A percentile compares a stretch with the other conserved stretches of the same genome.
Conservation (phyloP, 1,140 invertebrate genomes). For the Anadara kagoshimensis region DNA sequence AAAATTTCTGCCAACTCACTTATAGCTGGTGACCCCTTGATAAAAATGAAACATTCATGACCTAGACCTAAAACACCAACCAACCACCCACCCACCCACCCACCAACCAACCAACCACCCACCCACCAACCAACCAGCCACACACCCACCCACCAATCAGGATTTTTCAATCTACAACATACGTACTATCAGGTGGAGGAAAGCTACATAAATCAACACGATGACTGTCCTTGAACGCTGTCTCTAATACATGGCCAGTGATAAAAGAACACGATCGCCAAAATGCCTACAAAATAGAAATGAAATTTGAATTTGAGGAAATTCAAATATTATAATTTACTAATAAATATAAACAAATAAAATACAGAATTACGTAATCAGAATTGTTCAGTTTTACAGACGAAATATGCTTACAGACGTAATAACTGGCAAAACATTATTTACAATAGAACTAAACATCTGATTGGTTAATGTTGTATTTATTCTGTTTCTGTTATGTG, state of each 20-base stretch:
- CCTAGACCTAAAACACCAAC: too few species aligned
- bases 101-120: too few species aligned
- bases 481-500: too few species aligned
- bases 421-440: not conserved
- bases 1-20: too few species aligned
- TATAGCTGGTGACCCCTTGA: too few species aligned
- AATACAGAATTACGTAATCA: too few species aligned
- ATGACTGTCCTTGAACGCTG: slow-evolving; percentile 87
- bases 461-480: not conserved
- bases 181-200: slow-evolving; percentile 84
- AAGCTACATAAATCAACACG: slow-evolving; percentile 88
- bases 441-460: not conserved
- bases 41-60: too few species aligned
- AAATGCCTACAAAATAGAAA: slow-evolving; percentile 78
- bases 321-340: too few species aligned
- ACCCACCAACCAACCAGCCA: too few species aligned
- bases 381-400: not conserved
- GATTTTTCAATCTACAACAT: not conserved
- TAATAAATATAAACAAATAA: too few species aligned
- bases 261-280: slow-evolving; percentile 94
- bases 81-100: too few species aligned
- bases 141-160: too few species aligned
- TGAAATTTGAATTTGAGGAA: not conserved
- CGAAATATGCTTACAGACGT: not conserved
- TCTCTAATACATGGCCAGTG: slow-evolving; percentile 84